Base-by-base conservation (phyloP, 37 sponge, comb jelly and placozoan species). In the Halisarca cf. caerulea region DNA sequence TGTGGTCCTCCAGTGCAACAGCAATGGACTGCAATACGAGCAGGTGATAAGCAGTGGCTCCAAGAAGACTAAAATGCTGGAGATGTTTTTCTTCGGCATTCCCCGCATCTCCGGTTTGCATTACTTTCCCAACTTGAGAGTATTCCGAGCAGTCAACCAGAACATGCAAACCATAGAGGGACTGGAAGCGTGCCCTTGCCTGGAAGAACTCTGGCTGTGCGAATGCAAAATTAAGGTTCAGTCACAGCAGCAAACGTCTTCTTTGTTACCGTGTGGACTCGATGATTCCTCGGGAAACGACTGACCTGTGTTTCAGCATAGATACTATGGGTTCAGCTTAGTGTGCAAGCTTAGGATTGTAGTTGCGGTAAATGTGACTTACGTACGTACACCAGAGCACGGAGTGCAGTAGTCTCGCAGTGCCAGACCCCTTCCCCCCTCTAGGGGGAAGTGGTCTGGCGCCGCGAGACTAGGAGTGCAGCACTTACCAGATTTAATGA, bases 21-120 rank as follows among this genome's bases (percentile, higher is more conserved):
- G 70, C 0, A 94, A 92, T 92, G 95, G 92, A 21, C 3, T 92
- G 9, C 80, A 62, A 78, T 88, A 82, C 54, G 84, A 90, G n/a
- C 66, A 85, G 2, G 55, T 89, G 51, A 53, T 18, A 9, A 32
- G 3, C 24, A 64, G 30, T 27, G 79, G 59, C 78, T 81, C 27
- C 72, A 25, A 35, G 39, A 88, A 83, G 23, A 86, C 89, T 9
- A 90, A 81, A 18, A 79, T 61, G 58, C 45, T 97, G 24, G 97
- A 97, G 57, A 94, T 89, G 34, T 97, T 97, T 85, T 97, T 97
- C 77, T 97, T 91, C 61, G 95, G 97, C 8, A 82, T 84, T 70
- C 86, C 90, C 7, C 85, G 84, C 2, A 80, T 97, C 30, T 74
- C 75, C 20, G 88, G 95, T 27, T 55, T 94, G 41, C 54, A 84